These are phyloP conservation scores for Crotalus helleri DNA, from an alignment of 2,113 vertebrate species.

Conservation along the genomic window DNA sequence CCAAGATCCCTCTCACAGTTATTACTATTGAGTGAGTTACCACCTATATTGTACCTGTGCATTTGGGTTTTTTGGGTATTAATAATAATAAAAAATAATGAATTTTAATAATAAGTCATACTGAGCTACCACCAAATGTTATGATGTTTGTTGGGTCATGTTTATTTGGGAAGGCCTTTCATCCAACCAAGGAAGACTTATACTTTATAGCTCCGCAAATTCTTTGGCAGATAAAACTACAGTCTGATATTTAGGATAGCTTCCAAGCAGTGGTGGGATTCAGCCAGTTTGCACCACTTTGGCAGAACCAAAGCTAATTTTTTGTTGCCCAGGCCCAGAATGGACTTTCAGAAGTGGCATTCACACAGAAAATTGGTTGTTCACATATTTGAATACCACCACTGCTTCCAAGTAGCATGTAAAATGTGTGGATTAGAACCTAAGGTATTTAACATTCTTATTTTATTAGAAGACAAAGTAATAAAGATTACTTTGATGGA, in stretches of 20 bases:
- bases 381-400: too few relatives aligned
- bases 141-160: neutral
- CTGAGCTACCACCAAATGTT: neutral
- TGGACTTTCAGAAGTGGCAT: too few relatives aligned
- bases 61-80: too few relatives aligned
- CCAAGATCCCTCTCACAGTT: too few relatives aligned
- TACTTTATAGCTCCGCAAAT: neutral
- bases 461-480: neutral
- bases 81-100: too few relatives aligned
- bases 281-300: too few relatives aligned
- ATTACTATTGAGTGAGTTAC: too few relatives aligned
- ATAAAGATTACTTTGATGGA: neutral
- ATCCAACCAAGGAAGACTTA: neutral
- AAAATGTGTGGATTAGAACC: too few relatives aligned
- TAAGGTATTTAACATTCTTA: neutral
- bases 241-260: neutral
- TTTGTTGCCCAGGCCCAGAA: too few relatives aligned
- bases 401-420: neutral
- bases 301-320: too few relatives aligned
- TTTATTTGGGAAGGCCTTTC: neutral
- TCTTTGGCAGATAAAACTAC: neutral
- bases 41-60: too few relatives aligned
- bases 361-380: too few relatives aligned
- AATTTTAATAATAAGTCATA: neutral
- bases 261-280: neutral